Conservation (phyloP, 2,888 invertebrate genomes). For the Tromatobia lineatoria region DNA sequence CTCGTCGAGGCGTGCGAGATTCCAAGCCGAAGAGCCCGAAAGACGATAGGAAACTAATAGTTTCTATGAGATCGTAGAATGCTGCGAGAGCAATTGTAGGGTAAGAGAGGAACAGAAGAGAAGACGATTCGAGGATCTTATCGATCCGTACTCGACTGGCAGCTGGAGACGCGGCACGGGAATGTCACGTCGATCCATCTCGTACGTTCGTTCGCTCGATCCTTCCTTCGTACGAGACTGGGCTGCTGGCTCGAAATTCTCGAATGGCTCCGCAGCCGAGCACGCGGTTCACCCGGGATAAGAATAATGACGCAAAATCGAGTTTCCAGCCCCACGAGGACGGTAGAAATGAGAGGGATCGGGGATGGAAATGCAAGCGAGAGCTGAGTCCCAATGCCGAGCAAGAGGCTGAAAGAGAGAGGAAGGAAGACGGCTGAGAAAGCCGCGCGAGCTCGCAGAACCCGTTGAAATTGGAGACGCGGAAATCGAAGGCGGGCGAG, state of each 20-base stretch:
- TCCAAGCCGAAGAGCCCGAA: constrained; percentile 20
- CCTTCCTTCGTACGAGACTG: constrained; percentile 37
- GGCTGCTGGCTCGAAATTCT: constrained; percentile 53
- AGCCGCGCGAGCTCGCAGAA: constrained; percentile 42
- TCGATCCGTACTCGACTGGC: constrained; percentile 55
- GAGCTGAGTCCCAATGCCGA: constrained; percentile 41
- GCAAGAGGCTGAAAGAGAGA: background rate
- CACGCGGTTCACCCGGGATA: constrained; percentile 71
- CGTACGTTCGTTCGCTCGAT: constrained; percentile 46
- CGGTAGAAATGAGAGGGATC: constrained; percentile 43
- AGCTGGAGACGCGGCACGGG: constrained; percentile 47
- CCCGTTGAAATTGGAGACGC: constrained; percentile 66
- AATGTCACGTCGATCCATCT: constrained; percentile 66
- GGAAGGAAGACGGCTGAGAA: constrained; percentile 28
- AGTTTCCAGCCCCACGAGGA: constrained; percentile 54
- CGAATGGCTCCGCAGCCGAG: constrained; percentile 53
- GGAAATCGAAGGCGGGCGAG: constrained; percentile 61
- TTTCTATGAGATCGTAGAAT: constrained; percentile 28
- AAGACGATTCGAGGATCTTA: constrained; percentile 61
- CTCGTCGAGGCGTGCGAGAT: constrained; percentile 14
- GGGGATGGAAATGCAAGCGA: constrained; percentile 51
- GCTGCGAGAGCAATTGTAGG: background rate
- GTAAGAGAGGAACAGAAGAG: constrained; percentile 16
- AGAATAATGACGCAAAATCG: constrained; percentile 68
- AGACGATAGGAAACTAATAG: constrained; percentile 46